Base-by-base conservation (phyloP, 64 coral and sea anemone species). In the Montipora efflorescens region DNA sequence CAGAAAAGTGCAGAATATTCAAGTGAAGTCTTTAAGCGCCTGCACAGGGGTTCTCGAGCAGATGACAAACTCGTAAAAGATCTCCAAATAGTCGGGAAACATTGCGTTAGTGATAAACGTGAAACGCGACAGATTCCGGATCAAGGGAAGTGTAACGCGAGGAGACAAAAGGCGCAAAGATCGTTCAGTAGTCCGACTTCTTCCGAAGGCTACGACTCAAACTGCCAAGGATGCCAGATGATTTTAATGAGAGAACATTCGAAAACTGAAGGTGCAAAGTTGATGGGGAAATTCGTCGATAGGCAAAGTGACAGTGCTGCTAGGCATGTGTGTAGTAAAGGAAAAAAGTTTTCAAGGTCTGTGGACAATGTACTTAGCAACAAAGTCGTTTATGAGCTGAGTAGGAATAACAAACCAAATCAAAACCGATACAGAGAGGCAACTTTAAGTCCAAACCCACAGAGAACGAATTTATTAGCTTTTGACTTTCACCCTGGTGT, bases 71-170 rank as follows among this genome's bases (percentile, higher is more conserved):
- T 18, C 16, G 6, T 64, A 19, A n/a, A 89, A 8, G 44, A 48
- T 45, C 52, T 77, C 59, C 25, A 89, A 89, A 46, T 89, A 14
- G 87, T 89, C 3, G 87, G 87, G 11, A 89, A 23, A 67, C 72
- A 52, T 44, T 89, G 8, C 22, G 15, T 51, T 8, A 67, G 50
- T 16, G 69, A 25, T 18, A 46, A 88, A 22, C 55, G 21, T 19
- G 9, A 77, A 48, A 66, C 51, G 55, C 16, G 21, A 2, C 45
- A 46, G 7, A 46, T 47, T 3, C 47, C 50, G 25, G 52, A 21
- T 77, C 76, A 62, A 11, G 16, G 7, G 19, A 59, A 7, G 10
- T 20, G 19, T 20, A 89, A 77, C 70, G 43, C 49, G 45, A 59
- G 74, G 43, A 55, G 5, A 10, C 87, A 57, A 11, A 64, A 11